A percentile compares a stretch with the other conserved stretches of the same genome.
Conservation (phyloP, 2,113 vertebrate genomes). For the Naja naja region DNA sequence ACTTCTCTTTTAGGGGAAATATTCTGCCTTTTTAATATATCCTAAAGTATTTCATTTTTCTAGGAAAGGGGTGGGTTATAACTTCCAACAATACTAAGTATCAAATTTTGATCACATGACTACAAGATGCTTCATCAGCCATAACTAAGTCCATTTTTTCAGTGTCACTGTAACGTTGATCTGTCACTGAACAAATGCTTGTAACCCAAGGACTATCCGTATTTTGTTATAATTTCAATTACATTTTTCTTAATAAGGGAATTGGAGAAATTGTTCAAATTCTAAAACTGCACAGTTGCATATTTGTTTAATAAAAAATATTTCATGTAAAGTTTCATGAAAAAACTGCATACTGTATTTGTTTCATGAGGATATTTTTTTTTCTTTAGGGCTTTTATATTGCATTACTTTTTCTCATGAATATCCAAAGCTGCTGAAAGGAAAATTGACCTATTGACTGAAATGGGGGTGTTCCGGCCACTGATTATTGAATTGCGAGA, state of each 20-base stretch:
- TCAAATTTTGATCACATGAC: neutral
- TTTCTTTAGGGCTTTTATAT: constrained; percentile 60
- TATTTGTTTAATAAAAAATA: neutral
- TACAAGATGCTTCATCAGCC: neutral
- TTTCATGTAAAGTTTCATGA: neutral
- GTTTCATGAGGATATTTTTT: constrained; percentile 51
- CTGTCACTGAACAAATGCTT: neutral
- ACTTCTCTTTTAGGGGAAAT: too few relatives aligned
- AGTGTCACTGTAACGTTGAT: neutral
- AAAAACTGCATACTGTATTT: constrained; percentile 17
- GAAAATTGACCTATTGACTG: constrained; percentile 42
- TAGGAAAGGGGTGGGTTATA: too few relatives aligned
- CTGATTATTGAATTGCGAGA: constrained; percentile 32
- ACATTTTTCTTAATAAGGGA: neutral
- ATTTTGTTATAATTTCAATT: neutral
- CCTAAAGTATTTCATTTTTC: too few relatives aligned
- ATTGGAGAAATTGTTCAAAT: constrained; percentile 30
- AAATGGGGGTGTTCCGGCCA: constrained; percentile 48
- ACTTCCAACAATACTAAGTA: neutral
- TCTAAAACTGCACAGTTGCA: constrained; percentile 24
- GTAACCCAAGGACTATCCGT: neutral
- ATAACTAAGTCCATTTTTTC: neutral
- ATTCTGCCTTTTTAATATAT: too few relatives aligned
- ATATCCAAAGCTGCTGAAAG: constrained; percentile 44
- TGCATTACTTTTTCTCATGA: constrained; percentile 51